These are phyloP conservation scores for Vanessa tameamea DNA, from an alignment of 1,140 invertebrate genomes.

Conservation along the genomic window DNA sequence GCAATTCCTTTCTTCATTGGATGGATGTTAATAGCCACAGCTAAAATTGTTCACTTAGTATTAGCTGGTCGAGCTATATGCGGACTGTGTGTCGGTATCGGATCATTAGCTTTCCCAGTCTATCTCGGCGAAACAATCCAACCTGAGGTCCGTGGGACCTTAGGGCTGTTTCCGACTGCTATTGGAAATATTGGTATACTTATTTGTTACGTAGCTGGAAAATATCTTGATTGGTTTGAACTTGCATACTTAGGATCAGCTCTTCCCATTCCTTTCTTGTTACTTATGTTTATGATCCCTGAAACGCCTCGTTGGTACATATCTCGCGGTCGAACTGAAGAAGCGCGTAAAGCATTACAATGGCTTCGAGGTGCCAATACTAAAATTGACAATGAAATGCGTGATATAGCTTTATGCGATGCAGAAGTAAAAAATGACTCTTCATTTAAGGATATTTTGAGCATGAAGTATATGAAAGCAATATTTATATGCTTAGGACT, in stretches of 20 bases:
- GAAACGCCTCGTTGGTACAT: slow-evolving; percentile 96
- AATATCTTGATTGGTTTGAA: slow-evolving; percentile 89
- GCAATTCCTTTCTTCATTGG: slow-evolving; percentile 92
- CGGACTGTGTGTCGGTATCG: slow-evolving; percentile 93
- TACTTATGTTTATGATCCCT: slow-evolving; percentile 91
- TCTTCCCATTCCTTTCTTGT: slow-evolving; percentile 88
- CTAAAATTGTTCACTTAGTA: slow-evolving; percentile 85
- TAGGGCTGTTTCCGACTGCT: slow-evolving; percentile 93
- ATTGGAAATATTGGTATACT: slow-evolving; percentile 94
- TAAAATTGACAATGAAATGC: slow-evolving; percentile 90
- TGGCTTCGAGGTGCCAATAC: slow-evolving; percentile 89
- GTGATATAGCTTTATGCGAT: slow-evolving; percentile 88
- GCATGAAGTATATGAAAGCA: slow-evolving; percentile 86
- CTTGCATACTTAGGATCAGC: slow-evolving; percentile 88
- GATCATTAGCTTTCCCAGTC: slow-evolving; percentile 92
- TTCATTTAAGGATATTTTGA: slow-evolving; percentile 83
- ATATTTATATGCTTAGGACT: slow-evolving; percentile 90
- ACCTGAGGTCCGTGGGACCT: slow-evolving; percentile 92
- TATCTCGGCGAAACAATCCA: slow-evolving; percentile 96
- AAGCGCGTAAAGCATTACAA: slow-evolving; percentile 87
- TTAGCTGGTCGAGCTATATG: slow-evolving; percentile 87
- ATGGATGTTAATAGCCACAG: slow-evolving; percentile 90
- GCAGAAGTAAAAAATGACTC: slow-evolving; percentile 83
- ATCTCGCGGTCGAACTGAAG: slow-evolving; percentile 86
- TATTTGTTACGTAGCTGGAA: slow-evolving; percentile 88